Base-by-base conservation (phyloP, 2,888 invertebrate genomes). In the Brachypalpus laphriformis region DNA sequence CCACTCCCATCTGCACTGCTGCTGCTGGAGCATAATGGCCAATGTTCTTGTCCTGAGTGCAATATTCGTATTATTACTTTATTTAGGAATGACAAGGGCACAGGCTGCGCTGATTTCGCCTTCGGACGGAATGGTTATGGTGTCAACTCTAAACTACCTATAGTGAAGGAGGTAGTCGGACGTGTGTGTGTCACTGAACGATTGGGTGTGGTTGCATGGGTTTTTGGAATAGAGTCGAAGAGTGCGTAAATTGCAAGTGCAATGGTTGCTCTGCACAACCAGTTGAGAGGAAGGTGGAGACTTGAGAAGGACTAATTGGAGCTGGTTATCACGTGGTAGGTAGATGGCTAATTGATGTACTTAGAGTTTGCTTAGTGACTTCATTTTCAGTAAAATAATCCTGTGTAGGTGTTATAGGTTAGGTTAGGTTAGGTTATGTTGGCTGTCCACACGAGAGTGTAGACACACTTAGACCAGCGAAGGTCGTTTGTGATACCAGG, bases 61-160 rank as follows among this genome's bases (percentile, higher is more conserved):
- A 81, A 61, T 80, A 85, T 81, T 81, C 81, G 75, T 81, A 85
- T 81, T 85, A 85, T 85, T 81, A 85, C 85, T 85, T 81, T 85
- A 85, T 85, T 85, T 81, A 81, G 81, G 74, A 85, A 59, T 76
- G 81, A 81, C 85, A 85, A 81, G 85, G 85, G 81, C 75, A 85
- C 75, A 66, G 81, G 54, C 75, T 80, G 75, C 81, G 81, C 75
- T 37, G 81, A 81, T 85, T 81, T 75, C 42, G 70, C 31, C 63
- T 71, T 66, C 18, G 20, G 31, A 45, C 54, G 65, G 59, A 66
- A 81, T 85, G 63, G 71, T 70, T 71, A 45, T 56, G 45, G 51
- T 70, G 75, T 76, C 65, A 71, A 57, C 63, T 54, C 56, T 54
- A 8, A 45, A 56, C 42, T n/a, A 25, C 25, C 2, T 4, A 25